Conservation (phyloP, 2,113 vertebrate species). For the Gyps fulvus region DNA sequence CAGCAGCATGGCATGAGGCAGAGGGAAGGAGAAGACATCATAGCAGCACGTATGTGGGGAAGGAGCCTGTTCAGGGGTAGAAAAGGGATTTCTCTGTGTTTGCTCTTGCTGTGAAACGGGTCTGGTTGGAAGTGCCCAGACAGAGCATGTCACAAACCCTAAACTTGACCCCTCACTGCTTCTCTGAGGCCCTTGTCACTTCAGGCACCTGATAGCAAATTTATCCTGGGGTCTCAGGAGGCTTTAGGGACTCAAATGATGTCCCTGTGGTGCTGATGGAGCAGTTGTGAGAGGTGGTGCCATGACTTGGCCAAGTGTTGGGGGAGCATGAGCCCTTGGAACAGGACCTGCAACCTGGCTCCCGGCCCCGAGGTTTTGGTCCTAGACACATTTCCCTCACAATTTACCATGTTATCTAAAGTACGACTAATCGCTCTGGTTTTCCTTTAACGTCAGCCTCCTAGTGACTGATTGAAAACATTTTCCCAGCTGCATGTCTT, state of each 20-base stretch:
- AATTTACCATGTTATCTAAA: background rate
- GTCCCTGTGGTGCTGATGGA: background rate
- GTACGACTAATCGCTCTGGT: background rate
- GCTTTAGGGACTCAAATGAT: background rate
- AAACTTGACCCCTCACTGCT: background rate
- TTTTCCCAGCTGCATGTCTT: constrained; percentile 10
- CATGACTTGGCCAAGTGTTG: rapidly evolving
- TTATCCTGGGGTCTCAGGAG: background rate
- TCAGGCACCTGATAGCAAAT: background rate
- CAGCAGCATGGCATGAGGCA: background rate
- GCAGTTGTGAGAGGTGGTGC: background rate
- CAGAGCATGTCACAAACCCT: background rate
- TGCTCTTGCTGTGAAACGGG: rapidly evolving
- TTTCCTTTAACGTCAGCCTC: background rate
- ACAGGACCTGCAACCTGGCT: background rate
- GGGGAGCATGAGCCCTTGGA: background rate
- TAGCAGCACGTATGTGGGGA: background rate
- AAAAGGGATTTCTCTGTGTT: background rate
- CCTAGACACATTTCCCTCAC: background rate
- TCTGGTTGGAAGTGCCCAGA: background rate
- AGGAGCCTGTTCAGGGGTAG: background rate
- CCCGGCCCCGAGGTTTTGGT: background rate
- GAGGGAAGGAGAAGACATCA: background rate
- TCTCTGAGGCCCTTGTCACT: background rate
- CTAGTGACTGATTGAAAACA: constrained; percentile 7